Percentiles rank a stretch among this genome's conserved stretches.
phyloP scores from a whole-genome alignment of 2,888 invertebrate genomes.

The Drosophila basisetae region DNA sequence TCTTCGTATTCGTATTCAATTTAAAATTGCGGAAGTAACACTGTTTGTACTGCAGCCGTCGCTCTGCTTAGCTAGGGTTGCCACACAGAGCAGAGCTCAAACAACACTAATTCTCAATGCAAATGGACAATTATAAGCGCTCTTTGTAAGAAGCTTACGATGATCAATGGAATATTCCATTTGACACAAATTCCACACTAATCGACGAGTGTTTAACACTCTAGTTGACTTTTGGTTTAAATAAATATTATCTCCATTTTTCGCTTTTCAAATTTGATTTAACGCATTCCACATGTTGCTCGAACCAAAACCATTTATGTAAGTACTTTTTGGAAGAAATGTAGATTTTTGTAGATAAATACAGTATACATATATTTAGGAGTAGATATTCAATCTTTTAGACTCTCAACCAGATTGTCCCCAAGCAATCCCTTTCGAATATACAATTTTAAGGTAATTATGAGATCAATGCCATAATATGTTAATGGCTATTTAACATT shows the following conservation, averaged over 20 bases:
- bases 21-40: slow-evolving; percentile 69
- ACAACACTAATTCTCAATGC: slow-evolving; percentile 36
- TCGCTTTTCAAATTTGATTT: not conserved
- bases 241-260: not conserved
- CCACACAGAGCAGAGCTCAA: slow-evolving; percentile 12
- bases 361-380: not conserved
- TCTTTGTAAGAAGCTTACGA: not conserved
- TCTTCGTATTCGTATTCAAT: slow-evolving; percentile 55
- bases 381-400: not conserved
- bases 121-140: slow-evolving; percentile 39
- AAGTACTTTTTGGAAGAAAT: not conserved
- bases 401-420: not conserved
- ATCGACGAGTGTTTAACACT: not conserved
- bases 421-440: not conserved
- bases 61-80: slow-evolving; percentile 32
- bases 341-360: not conserved
- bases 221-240: not conserved
- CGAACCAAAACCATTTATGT: not conserved
- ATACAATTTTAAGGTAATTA: not conserved
- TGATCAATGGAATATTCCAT: slow-evolving; percentile 39
- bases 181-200: slow-evolving; percentile 28
- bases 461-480: slow-evolving; percentile 12
- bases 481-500: slow-evolving; percentile 25
- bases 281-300: not conserved
- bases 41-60: slow-evolving; percentile 9